Base-by-base conservation (phyloP, 1,140 invertebrate genomes). In the Philotrypesis tridentata region DNA sequence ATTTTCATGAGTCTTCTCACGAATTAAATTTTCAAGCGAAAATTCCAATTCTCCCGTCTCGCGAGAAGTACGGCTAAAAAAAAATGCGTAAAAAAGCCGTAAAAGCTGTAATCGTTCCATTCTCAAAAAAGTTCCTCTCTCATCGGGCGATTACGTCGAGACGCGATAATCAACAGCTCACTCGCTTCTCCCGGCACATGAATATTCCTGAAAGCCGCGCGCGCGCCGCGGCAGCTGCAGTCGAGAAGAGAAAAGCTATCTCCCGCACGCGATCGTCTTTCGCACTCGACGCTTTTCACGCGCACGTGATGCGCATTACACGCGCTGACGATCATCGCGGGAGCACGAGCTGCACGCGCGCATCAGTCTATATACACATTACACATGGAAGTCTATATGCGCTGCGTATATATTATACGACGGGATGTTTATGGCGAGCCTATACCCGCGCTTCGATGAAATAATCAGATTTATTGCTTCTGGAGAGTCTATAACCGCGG, bases 291-390 rank as follows among this genome's bases (percentile, higher is more conserved):
- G 48, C 48, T 55, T 55, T 55, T 55, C 48, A 55, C 48, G 48
- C 21, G 67, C 75, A 77, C 65, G 48, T 73, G 71, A 83, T 79
- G 82, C 55, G 79, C 68, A 83, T 85, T 79, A 63, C 65, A 85
- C 81, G 79, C 79, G 31, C 67, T 17, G 48, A n/a, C 48, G 48
- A 55, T 55, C 48, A 55, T 55, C 48, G 21, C 48, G 21, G 21
- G 48, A 55, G 17, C 48, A 55, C 48, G 48, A 55, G 48, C 48
- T 55, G 21, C 48, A n/a, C 14, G 48, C 48, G n/a, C n/a, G n/a
- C n/a, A n/a, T n/a, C n/a, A n/a, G n/a, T n/a, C n/a, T n/a, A n/a
- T n/a, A n/a, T n/a, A n/a, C n/a, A n/a, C n/a, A n/a, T n/a, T n/a
- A n/a, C n/a, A n/a, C n/a, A n/a, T n/a, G n/a, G n/a, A n/a, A n/a